Evolutionary conservation across 2,888 invertebrate genomes (phyloP), one percentile per base, ranked within the genome.

Genomic region (Lepidocyrtinus sp.): DNA sequence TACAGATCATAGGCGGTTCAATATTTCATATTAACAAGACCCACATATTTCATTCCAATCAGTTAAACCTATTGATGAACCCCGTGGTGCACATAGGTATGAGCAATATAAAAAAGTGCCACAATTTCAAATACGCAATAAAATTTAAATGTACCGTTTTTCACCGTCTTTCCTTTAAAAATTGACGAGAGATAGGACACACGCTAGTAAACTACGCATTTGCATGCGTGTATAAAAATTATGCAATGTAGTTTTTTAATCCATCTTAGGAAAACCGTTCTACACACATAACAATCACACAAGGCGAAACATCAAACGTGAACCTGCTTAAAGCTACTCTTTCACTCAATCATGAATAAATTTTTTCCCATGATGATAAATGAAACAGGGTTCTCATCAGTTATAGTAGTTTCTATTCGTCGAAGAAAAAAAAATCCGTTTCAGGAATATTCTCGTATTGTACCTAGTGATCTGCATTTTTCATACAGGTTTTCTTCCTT

Each of bases 91-190:
- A n/a, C n/a, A n/a, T n/a, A n/a, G 36, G 12, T 12, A 36, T 12
- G 36, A 36, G 36, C 36, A 36, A 36, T 36, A 36, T 36, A 36
- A 36, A 36, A n/a, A 36, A 36, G 36, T 36, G 36, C 36, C 36
- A 36, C 36, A 36, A 36, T 36, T 36, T 36, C 5, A 36, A 36
- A 36, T 36, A 12, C 36, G 36, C 36, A 36, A 36, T 36, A 36
- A 36, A 77, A 74, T 79, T 45, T 46, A 61, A 79, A 79, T 68
- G 27, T 73, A 73, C 78, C 78, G 78, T 79, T 79, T 79, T 79
- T 73, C 68, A 24, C 46, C 68, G 50, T 63, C 63, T 73, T 74
- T 79, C 72, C 72, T 72, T 78, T 68, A 68, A 46, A 22, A 68
- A 68, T 36, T 36, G 36, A 36, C 36, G 12, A 36, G 36, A 7